Percentiles rank a stretch among this genome's conserved stretches.
These are phyloP conservation scores for Schrankia costaestrigalis DNA, from an alignment of 2,888 invertebrate species.

Conservation along the genomic window DNA sequence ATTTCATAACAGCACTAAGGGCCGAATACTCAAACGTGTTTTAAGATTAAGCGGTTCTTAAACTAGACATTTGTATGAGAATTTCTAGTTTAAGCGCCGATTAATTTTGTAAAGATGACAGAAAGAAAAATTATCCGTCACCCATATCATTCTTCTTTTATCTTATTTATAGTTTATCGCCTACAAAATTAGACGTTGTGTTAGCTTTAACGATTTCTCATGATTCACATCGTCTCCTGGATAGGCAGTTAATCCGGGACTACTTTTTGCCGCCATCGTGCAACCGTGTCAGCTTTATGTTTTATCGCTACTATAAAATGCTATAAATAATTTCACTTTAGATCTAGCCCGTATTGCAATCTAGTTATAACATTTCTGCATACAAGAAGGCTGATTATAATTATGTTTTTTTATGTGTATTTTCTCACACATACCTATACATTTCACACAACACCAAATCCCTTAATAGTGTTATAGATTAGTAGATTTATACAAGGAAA, in stretches of 20 bases:
- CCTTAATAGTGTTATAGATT: too few species aligned
- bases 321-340: slow-evolving; percentile 32
- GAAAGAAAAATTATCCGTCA: slow-evolving; percentile 23
- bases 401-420: too few species aligned
- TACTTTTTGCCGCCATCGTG: slow-evolving; percentile 63
- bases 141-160: slow-evolving; percentile 32
- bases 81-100: background rate
- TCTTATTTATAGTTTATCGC: slow-evolving; percentile 55
- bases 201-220: slow-evolving; percentile 54
- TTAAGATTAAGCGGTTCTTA: too few species aligned
- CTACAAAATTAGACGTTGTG: slow-evolving; percentile 41
- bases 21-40: too few species aligned
- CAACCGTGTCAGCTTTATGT: slow-evolving; percentile 42
- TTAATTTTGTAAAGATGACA: background rate
- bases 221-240: slow-evolving; percentile 53
- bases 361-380: slow-evolving; percentile 17
- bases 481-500: too few species aligned
- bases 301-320: slow-evolving; percentile 28
- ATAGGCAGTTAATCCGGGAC: slow-evolving; percentile 48
- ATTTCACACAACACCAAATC: too few species aligned
- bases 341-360: slow-evolving; percentile 14
- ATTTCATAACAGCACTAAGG: too few species aligned
- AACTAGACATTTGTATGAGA: background rate
- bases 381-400: too few species aligned
- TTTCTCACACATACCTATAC: too few species aligned